Evolutionary conservation across 2,888 invertebrate genomes (phyloP).

Genomic region (Hirtodrosophila alboralis): DNA sequence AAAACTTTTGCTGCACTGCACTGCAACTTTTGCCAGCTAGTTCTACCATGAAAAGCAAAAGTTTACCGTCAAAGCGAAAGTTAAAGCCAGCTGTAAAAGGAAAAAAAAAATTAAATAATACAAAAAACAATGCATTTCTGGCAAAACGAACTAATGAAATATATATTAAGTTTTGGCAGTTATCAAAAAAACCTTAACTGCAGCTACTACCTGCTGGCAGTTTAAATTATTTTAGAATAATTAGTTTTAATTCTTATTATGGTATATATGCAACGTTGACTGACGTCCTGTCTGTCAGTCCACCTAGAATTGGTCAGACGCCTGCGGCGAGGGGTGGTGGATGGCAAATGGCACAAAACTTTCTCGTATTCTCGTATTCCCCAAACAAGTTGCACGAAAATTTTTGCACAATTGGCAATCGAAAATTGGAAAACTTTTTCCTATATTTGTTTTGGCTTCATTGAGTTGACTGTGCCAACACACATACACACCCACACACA

Average conservation of each 20-base stretch:
- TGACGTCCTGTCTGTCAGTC: slow-evolving; percentile 41
- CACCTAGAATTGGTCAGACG: slow-evolving; percentile 19
- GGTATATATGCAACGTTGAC: slow-evolving; percentile 23
- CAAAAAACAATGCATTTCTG: slow-evolving; percentile 9
- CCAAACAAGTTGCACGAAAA: slow-evolving; percentile 66
- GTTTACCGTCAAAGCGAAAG: slow-evolving; percentile 75
- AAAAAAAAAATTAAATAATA: no score
- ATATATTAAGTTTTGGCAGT: slow-evolving; percentile 39
- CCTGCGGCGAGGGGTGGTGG: slow-evolving; percentile 4
- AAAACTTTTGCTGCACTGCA: slow-evolving; percentile 62
- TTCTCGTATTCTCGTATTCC: slow-evolving; percentile 67
- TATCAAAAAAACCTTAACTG: slow-evolving; percentile 15
- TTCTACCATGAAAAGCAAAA: slow-evolving; percentile 74
- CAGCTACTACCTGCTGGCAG: slow-evolving; percentile 16
- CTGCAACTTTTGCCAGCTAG: slow-evolving; percentile 61
- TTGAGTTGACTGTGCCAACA: slow-evolving; percentile 64
- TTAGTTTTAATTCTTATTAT: slow-evolving; percentile 44
- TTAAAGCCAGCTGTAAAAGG: slow-evolving; percentile 49
- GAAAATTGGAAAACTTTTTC: slow-evolving; percentile 78
- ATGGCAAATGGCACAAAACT: slow-evolving; percentile 69
- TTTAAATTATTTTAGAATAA: slow-evolving; percentile 41
- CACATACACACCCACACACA: slow-evolving; percentile 22
- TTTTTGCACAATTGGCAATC: slow-evolving; percentile 78
- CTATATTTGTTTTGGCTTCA: slow-evolving; percentile 78
- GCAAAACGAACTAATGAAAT: slow-evolving; percentile 15